Percentiles rank a stretch among this genome's conserved stretches.
phyloP scores from a whole-genome alignment of 2,888 invertebrate species.

The Trisateles emortualis region DNA sequence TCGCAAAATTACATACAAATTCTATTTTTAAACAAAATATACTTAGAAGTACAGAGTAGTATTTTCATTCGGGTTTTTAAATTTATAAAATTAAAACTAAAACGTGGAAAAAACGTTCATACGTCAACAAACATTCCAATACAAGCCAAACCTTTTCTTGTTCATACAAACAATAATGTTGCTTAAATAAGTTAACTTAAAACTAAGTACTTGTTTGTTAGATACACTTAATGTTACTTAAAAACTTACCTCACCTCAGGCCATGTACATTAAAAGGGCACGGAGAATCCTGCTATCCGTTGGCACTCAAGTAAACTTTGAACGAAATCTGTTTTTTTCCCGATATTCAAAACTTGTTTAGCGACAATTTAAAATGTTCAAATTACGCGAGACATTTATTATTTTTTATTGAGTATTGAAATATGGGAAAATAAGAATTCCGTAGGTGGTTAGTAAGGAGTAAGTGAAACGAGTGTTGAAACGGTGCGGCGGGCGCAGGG shows the following conservation, averaged over 20 bases:
- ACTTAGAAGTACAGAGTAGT: too few species aligned
- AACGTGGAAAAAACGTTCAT: too few species aligned
- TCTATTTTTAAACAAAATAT: too few species aligned
- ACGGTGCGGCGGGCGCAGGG: constrained; percentile 46
- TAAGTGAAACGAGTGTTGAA: constrained; percentile 52
- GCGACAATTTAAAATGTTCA: constrained; percentile 36
- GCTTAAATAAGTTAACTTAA: constrained; percentile 2
- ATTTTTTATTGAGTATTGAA: constrained; percentile 36
- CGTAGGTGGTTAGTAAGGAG: constrained; percentile 45
- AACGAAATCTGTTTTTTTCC: constrained; percentile 47
- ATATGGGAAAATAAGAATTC: constrained; percentile 41
- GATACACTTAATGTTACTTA: constrained; percentile 43
- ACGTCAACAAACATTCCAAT: too few species aligned
- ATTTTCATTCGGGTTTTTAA: too few species aligned
- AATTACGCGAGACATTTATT: constrained; percentile 32
- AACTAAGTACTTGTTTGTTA: constrained; percentile 15
- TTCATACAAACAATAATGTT: neutral
- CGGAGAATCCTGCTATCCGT: constrained; percentile 60
- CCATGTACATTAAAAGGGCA: constrained; percentile 59
- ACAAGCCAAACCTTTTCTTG: neutral
- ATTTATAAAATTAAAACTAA: too few species aligned
- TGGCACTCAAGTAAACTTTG: constrained; percentile 66
- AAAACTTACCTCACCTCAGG: constrained; percentile 73
- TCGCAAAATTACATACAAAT: too few species aligned
- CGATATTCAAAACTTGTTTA: constrained; percentile 48